Conservation (phyloP, 2,797 vertebrate genomes). For the Eurystomus glaucurus region DNA sequence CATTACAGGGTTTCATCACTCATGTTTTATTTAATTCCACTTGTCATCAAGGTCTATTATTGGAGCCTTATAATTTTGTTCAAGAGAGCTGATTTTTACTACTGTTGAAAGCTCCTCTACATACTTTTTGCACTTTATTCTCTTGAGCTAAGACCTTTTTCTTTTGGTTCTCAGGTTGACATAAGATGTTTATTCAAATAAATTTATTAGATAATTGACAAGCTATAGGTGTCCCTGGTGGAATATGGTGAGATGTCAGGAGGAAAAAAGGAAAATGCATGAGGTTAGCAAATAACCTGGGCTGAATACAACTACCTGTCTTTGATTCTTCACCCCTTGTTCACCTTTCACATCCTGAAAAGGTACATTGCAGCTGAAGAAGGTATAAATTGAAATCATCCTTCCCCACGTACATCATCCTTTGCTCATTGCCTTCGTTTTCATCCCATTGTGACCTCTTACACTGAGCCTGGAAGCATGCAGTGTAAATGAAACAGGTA, state of each 20-base stretch:
- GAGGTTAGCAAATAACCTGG: not conserved
- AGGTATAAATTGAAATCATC: not conserved
- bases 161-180: conserved; percentile 32
- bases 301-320: conserved; percentile 15
- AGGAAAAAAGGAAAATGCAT: not conserved
- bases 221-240: not conserved
- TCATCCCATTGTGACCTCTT: not conserved
- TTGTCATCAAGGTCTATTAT: conserved; percentile 86
- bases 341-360: not conserved
- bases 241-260: not conserved
- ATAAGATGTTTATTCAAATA: conserved; percentile 53
- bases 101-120: conserved; percentile 77
- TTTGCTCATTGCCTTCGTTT: not conserved
- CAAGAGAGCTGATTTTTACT: conserved; percentile 78
- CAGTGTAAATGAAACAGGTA: not conserved
- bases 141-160: conserved; percentile 17
- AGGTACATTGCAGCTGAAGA: not conserved
- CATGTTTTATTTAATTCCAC: conserved; percentile 86
- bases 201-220: conserved; percentile 62
- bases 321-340: not conserved
- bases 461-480: not conserved
- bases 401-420: not conserved
- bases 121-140: conserved; percentile 69
- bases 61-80: conserved; percentile 78
- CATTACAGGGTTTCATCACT: conserved; percentile 85